Base-by-base conservation (phyloP, 2,113 vertebrate species). In the Numenius arquata region DNA sequence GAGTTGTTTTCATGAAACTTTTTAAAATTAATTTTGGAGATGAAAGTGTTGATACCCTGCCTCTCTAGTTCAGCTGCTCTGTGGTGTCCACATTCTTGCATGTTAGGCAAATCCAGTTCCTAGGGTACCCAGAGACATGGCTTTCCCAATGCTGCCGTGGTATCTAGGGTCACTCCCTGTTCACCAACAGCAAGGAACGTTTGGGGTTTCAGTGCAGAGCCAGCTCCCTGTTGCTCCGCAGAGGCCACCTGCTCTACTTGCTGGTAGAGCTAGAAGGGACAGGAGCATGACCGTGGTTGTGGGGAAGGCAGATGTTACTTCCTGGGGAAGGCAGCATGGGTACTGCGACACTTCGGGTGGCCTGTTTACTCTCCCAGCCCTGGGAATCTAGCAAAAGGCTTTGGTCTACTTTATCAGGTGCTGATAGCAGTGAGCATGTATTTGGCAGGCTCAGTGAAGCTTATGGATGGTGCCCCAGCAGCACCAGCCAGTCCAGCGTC, bases 241-340 rank as follows among this genome's bases (percentile, higher is more conserved):
- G 0, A 34, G 30, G 23, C 66, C 55, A 47, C 70, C 48, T 48
- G 48, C 48, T 48, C 48, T 48, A 48, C 47, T 21, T 34, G 38
- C 2, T 65, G 15, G 63, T 4, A 27, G 45, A 52, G 15, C 6
- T 45, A 32, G 38, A 34, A 36, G n/a, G 43, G n/a, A 22, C 58
- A 63, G n/a, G 41, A 50, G 4, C 18, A 4, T 7, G 40, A 32
- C 38, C 0, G 0, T 10, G 12, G 15, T 8, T n/a, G 5, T 38
- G 40, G 13, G 41, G 56, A 63, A 66, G 23, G 29, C 48, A 43
- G 48, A 8, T 16, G 3, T n/a, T 41, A 5, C 23, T 13, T 77
- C 45, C 36, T 21, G 23, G 9, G 61, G 66, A 52, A 83, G 75
- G n/a, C 52, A 30, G 18, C 21, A 9, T 12, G 12, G n/a, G 59